Evolutionary conservation across 2,113 vertebrate genomes (phyloP).

Genomic region (Gracilinanus agilis): DNA sequence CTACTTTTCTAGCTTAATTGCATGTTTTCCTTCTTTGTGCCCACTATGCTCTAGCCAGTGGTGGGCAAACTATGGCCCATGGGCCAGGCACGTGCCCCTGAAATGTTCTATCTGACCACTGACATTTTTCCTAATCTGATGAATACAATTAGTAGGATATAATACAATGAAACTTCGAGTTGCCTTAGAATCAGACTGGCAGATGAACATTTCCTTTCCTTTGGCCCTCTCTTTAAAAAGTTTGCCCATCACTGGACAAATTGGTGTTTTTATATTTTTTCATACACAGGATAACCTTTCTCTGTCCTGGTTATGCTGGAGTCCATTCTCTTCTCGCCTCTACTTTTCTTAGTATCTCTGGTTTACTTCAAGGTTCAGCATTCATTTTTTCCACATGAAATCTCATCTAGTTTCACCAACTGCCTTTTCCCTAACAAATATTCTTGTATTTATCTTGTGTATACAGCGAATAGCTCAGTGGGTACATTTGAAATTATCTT

Average conservation of each 20-base stretch:
- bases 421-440: background rate
- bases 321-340: background rate
- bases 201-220: no score
- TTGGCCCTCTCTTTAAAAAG: no score
- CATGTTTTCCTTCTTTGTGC: background rate
- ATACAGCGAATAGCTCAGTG: no score
- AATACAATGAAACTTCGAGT: no score
- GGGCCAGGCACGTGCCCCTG: no score
- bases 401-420: background rate
- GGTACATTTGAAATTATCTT: no score
- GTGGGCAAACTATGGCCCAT: no score
- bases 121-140: no score
- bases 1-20: background rate
- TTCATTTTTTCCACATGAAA: background rate
- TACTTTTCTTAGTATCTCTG: background rate
- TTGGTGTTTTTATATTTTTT: background rate
- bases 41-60: background rate
- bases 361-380: background rate
- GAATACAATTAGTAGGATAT: no score
- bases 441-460: background rate
- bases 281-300: background rate
- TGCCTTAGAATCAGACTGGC: no score
- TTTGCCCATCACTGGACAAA: no score
- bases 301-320: background rate
- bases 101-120: no score